Evolutionary conservation across 2,113 vertebrate species (phyloP).

Genomic region (Terrapene triunguis): DNA sequence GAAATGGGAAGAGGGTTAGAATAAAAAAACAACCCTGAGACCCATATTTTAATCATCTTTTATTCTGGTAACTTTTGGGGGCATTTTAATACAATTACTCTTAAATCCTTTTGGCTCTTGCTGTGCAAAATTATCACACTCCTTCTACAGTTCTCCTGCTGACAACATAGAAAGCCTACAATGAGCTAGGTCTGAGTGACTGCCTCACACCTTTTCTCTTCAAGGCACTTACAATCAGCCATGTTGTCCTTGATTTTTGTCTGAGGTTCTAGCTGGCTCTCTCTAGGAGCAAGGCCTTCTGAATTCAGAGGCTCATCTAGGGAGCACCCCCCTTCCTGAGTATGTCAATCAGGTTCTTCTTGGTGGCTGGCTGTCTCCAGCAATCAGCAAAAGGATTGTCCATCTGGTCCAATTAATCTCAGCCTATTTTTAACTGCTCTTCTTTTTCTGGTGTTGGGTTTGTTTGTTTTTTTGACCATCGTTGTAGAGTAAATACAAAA

Average conservation of each 20-base stretch:
- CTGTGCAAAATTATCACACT: neutral
- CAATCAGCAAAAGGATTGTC: neutral
- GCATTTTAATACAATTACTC: neutral
- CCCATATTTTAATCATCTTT: neutral
- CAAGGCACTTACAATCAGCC: neutral
- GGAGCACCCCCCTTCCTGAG: neutral
- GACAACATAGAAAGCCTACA: neutral
- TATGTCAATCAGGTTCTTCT: neutral
- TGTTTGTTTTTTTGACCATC: neutral
- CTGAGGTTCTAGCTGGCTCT: neutral
- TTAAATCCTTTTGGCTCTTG: neutral
- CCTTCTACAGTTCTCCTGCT: neutral
- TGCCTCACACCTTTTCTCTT: neutral
- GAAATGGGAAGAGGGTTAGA: neutral
- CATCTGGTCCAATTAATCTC: neutral
- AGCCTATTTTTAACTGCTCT: neutral
- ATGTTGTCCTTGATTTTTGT: neutral
- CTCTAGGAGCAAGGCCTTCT: neutral
- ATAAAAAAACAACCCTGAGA: neutral
- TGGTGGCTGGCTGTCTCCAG: neutral
- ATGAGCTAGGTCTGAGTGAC: neutral
- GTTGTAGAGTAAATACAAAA: neutral
- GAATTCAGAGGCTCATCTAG: neutral
- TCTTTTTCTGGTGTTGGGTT: neutral
- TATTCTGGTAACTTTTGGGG: neutral